phyloP scores from a whole-genome alignment of 23 tunicate genomes.

The Botrylloides violaceus region DNA sequence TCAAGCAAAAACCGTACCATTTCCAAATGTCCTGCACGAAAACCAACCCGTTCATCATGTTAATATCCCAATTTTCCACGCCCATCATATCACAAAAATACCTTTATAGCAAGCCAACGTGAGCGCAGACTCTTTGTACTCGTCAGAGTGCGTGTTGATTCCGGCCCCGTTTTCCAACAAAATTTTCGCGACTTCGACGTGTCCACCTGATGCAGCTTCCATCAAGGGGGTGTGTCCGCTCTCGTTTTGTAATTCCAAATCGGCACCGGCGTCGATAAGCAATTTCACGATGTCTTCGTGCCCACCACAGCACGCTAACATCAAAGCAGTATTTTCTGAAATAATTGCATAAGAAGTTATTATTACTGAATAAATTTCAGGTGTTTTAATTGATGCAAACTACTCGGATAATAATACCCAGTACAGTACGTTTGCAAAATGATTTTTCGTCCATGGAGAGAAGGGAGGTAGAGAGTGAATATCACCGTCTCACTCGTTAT shows the following conservation, averaged over 20 bases:
- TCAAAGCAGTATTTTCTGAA: constrained; percentile 95
- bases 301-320: constrained; percentile 96
- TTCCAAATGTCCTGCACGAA: constrained; percentile 67
- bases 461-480: too few relatives aligned
- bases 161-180: constrained; percentile 85
- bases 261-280: constrained; percentile 71
- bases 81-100: constrained; percentile 2
- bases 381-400: too few relatives aligned
- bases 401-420: too few relatives aligned
- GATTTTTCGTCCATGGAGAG: not conserved
- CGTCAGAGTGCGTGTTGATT: constrained; percentile 87
- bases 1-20: constrained; percentile 88
- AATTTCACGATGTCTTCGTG: constrained; percentile 63
- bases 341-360: too few relatives aligned
- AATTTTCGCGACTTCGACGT: constrained; percentile 69
- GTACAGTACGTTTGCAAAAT: too few relatives aligned
- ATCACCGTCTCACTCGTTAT: too few relatives aligned
- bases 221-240: constrained; percentile 98
- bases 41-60: not conserved
- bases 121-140: constrained; percentile 92
- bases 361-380: too few relatives aligned
- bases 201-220: constrained; percentile 99
- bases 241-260: constrained; percentile 82
- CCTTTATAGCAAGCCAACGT: constrained; percentile 98
- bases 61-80: not conserved